Percentiles rank a stretch among this genome's conserved stretches.
Evolutionary conservation across 2,113 vertebrate species (phyloP).

Genomic region (Ptilorrhoa leucosticta): DNA sequence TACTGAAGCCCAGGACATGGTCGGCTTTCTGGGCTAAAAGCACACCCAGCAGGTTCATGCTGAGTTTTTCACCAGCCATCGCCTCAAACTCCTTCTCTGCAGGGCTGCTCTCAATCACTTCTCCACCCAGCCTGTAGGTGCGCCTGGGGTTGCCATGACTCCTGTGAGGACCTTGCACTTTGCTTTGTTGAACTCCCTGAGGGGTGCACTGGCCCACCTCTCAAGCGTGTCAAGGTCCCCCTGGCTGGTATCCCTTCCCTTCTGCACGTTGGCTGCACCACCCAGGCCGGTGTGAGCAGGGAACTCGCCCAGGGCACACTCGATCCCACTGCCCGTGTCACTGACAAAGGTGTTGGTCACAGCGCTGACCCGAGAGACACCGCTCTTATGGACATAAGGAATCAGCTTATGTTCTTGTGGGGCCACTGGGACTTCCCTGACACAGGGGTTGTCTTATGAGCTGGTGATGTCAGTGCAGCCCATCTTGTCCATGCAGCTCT

Average conservation of each 20-base stretch:
- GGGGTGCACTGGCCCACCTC: not conserved
- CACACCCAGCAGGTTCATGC: accelerated
- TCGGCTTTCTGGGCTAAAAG: not conserved
- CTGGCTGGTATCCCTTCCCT: not conserved
- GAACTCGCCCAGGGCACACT: accelerated
- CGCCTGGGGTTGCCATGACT: not conserved
- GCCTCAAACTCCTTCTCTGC: not conserved
- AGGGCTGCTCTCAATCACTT: not conserved
- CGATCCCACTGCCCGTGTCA: accelerated
- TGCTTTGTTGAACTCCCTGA: not conserved
- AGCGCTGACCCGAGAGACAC: accelerated
- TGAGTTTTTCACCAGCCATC: not conserved
- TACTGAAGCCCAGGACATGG: not conserved
- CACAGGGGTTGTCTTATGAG: not conserved
- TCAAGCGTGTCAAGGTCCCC: accelerated
- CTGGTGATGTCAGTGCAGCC: not conserved
- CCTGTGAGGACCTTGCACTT: not conserved
- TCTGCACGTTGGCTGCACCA: accelerated
- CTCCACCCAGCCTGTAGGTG: not conserved
- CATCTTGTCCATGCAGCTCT: not conserved
- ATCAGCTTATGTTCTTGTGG: not conserved
- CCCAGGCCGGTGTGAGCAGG: not conserved
- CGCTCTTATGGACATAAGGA: not conserved
- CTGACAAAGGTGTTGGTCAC: not conserved
- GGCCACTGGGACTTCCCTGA: not conserved